Evolutionary conservation across 1,140 invertebrate genomes (phyloP), one percentile per base, ranked within the genome.

Genomic region (Dendrolimus punctatus): DNA sequence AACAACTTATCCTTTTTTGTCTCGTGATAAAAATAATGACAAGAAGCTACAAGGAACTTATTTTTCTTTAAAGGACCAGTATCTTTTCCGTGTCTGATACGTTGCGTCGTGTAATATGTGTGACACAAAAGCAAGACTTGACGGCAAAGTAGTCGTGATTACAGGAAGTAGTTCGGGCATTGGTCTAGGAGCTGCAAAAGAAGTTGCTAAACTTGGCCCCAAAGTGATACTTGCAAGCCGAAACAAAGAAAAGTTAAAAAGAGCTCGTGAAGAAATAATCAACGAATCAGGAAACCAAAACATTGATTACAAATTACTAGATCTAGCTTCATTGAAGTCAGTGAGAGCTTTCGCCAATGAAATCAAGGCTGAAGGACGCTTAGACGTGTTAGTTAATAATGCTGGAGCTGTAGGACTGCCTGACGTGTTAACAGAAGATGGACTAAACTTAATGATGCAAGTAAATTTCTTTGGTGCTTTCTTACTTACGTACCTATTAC

Each of bases 101-200:
- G 44, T 55, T 58, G 8, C 54, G 60, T 48, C 51, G 51, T 57
- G 60, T 60, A 49, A 40, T 40, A 76, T 76, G 72, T 84, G 80
- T 57, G 64, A 75, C 0, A 71, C 66, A 10, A 55, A 57, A 6
- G 61, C 64, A 5, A 69, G 66, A n/a, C 52, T 85, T 7, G 66
- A 80, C 51, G 91, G 89, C 2, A 95, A 96, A 88, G 90, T 94
- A 9, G 89, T 91, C 1, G 90, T 97, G 40, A 85, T 97, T 6
- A 96, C 95, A 8, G 95, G 96, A 54, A 91, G 92, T 4, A 96
- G 94, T 78, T 91, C 91, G 53, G 96, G 95, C 2, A 94, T 97
- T 66, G 95, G 95, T 6, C 93, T 92, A 85, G 94, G 94, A 86
- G 91, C 93, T 42, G 93, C 91, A 0, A 78, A 87, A 58, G 90